These are phyloP conservation scores for Oncorhynchus keta DNA, from an alignment of 2,113 vertebrate genomes.

Conservation along the genomic window DNA sequence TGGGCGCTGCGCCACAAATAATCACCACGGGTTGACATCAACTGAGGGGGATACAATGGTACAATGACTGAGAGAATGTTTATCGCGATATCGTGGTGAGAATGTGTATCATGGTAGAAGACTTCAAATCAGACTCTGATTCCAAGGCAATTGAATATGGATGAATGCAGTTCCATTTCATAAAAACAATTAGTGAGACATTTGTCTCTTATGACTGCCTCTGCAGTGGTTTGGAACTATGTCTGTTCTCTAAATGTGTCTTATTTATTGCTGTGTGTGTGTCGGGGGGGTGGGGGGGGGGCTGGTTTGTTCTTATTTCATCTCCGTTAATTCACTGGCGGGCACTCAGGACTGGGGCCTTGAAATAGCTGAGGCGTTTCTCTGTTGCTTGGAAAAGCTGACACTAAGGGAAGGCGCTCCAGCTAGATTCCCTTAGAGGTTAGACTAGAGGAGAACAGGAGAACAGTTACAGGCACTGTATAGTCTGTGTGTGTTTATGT, in stretches of 20 bases:
- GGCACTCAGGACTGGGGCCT: not conserved
- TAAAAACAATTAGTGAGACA: not conserved
- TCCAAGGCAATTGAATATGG: not conserved
- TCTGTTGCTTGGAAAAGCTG: not conserved
- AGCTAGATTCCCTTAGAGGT: not conserved
- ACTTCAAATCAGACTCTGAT: not conserved
- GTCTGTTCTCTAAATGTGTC: not conserved
- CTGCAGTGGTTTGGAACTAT: not conserved
- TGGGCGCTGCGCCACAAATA: not conserved
- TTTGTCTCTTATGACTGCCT: not conserved
- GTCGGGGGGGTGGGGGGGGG: too few species aligned
- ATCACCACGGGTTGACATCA: conserved; percentile 11
- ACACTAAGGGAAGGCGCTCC: not conserved
- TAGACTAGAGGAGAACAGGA: not conserved
- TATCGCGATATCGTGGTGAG: not conserved
- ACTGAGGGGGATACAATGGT: not conserved
- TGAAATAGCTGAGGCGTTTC: not conserved
- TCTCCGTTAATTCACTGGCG: not conserved
- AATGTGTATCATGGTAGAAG: not conserved
- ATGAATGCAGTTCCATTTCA: not conserved
- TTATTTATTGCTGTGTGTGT: not conserved
- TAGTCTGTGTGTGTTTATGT: not conserved
- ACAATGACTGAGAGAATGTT: not conserved
- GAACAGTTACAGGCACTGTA: not conserved
- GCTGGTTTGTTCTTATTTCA: not conserved